phyloP scores from a whole-genome alignment of 2,888 invertebrate genomes.

The Drosophila merina region DNA sequence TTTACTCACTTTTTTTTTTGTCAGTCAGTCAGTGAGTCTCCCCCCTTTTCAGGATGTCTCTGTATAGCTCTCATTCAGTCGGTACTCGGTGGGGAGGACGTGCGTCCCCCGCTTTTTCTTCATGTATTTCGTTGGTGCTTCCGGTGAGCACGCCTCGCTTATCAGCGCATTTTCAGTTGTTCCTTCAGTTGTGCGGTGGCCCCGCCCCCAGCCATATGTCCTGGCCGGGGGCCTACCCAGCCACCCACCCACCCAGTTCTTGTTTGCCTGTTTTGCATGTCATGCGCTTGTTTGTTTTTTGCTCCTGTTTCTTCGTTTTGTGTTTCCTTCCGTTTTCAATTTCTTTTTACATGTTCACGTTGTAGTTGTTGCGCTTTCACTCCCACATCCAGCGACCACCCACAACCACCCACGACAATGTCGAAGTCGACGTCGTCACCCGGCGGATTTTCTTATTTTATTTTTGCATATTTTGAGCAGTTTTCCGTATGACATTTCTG shows the following conservation, averaged over 20 bases:
- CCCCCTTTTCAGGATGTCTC: constrained; percentile 11
- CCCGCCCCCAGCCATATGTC: constrained; percentile 9
- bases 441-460: constrained; percentile 32
- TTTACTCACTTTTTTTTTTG: constrained; percentile 37
- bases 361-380: constrained; percentile 11
- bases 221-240: neutral
- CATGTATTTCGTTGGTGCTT: constrained; percentile 43
- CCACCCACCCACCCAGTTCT: neutral
- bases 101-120: constrained; percentile 10
- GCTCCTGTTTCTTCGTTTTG: constrained; percentile 39
- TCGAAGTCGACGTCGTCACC: neutral
- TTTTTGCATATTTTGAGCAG: constrained; percentile 56
- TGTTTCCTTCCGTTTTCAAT: constrained; percentile 73
- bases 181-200: constrained; percentile 23
- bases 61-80: constrained; percentile 12
- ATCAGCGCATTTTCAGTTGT: constrained; percentile 70
- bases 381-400: neutral
- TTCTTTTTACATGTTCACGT: constrained; percentile 58
- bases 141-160: constrained; percentile 72
- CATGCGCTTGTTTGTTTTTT: constrained; percentile 75
- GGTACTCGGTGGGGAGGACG: neutral
- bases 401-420: neutral
- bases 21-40: constrained; percentile 1
- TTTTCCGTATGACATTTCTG: constrained; percentile 59
- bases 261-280: constrained; percentile 69